Evolutionary conservation across 2,888 invertebrate species (phyloP), one percentile per base, ranked within the genome.

Genomic region (Listrodromus nycthemerus): DNA sequence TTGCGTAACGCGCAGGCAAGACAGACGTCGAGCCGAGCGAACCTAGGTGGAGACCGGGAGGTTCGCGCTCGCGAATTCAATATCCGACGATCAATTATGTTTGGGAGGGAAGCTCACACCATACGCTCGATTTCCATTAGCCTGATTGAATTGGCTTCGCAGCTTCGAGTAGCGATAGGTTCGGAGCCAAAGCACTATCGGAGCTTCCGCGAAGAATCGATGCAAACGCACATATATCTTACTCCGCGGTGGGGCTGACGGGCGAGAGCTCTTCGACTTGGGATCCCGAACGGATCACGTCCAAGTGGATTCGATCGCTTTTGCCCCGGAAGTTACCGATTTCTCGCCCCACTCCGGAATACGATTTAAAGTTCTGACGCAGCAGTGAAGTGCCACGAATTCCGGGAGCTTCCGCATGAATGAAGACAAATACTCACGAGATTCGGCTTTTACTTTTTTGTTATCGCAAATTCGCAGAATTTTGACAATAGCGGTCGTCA

Each of bases 71-170:
- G 48, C 48, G 70, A 58, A 70, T 65, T 75, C 81, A 70, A 78
- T 84, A 81, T 81, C 81, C 81, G 66, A 82, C 85, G 83, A 86
- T 81, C 87, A 86, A 86, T 87, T 87, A 85, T 85, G 80, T 80
- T 80, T 71, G 52, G 65, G 50, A 66, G n/a, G 58, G 66, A n/a
- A n/a, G 75, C 63, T 81, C 78, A 55, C 41, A 24, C 67, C 71
- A 70, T 83, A 86, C 84, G 87, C 81, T 86, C 86, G 81, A 86
- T 86, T 85, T 86, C 87, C 87, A 87, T 87, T 86, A 87, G 84
- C 81, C 82, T 84, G 86, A 87, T 87, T 86, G 85, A 87, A 87
- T 86, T 80, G 75, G 71, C 81, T 83, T 61, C 33, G 69, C 67
- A 61, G 58, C 61, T 33, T 66, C 52, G 63, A 58, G 33, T 24